Percentiles rank a stretch among this genome's conserved stretches.
Conservation (phyloP, 2,113 vertebrate species). For the Tragulus kanchil region DNA sequence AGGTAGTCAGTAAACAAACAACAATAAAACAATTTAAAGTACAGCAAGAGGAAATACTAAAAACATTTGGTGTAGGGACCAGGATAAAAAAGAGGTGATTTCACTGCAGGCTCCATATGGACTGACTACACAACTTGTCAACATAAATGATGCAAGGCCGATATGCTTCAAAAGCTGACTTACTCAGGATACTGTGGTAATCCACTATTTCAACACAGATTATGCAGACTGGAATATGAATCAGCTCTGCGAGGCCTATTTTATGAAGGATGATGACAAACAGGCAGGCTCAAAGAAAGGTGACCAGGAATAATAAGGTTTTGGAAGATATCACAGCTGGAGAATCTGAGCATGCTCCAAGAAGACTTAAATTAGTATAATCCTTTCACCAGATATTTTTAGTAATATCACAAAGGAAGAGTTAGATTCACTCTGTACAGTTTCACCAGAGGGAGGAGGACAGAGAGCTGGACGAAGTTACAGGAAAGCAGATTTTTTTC, state of each 20-base stretch:
- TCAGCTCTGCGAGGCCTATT: not conserved
- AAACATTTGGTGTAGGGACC: not conserved
- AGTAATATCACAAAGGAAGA: not conserved
- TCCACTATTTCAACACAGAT: not conserved
- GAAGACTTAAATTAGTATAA: not conserved
- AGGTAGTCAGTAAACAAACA: not conserved
- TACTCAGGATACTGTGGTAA: not conserved
- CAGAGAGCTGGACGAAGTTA: not conserved
- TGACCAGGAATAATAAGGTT: not conserved
- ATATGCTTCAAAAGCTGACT: not conserved
- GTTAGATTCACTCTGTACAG: not conserved
- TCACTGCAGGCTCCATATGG: not conserved
- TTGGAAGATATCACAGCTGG: not conserved
- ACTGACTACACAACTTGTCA: not conserved
- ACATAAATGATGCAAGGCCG: not conserved
- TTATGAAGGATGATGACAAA: conserved; percentile 27
- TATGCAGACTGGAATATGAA: not conserved
- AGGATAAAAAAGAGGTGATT: not conserved
- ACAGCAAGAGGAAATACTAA: not conserved
- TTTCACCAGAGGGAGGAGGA: not conserved
- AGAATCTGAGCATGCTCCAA: not conserved
- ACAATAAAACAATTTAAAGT: not conserved
- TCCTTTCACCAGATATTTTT: not conserved
- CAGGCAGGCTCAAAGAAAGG: not conserved
- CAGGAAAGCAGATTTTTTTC: conserved; percentile 12